Conservation (phyloP, 2,113 vertebrate genomes). For the Struthio camelus region DNA sequence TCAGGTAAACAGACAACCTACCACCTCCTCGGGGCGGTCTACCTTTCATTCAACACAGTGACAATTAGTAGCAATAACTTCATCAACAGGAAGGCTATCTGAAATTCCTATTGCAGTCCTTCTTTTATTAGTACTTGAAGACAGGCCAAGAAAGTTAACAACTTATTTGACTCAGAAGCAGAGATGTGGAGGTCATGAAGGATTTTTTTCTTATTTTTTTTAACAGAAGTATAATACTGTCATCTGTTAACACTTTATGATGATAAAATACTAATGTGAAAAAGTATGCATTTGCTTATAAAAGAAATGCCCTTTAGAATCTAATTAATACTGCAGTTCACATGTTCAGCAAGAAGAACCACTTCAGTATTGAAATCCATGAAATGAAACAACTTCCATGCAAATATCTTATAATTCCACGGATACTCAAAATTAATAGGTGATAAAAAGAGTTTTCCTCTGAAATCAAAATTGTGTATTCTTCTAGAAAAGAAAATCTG, state of each 20-base stretch:
- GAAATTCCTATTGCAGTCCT: background rate
- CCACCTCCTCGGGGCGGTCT: background rate
- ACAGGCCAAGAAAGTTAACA: constrained; percentile 14
- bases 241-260: background rate
- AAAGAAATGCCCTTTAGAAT: constrained; percentile 17
- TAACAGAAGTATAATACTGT: background rate
- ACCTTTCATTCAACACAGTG: background rate
- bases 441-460: background rate
- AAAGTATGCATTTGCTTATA: constrained; percentile 13
- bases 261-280: constrained; percentile 18
- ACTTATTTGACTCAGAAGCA: constrained; percentile 5
- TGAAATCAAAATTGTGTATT: background rate
- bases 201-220: background rate
- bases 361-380: background rate
- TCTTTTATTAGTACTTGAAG: constrained; percentile 9
- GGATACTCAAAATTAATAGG: background rate
- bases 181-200: background rate
- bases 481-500: background rate
- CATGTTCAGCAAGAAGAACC: background rate
- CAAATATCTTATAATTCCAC: background rate
- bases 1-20: background rate
- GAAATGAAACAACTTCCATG: background rate
- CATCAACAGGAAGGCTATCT: background rate
- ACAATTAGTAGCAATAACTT: background rate
- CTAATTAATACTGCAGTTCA: background rate